phyloP scores from a whole-genome alignment of 2,797 vertebrate species.

The Acrossocheilus wenchowensis region DNA sequence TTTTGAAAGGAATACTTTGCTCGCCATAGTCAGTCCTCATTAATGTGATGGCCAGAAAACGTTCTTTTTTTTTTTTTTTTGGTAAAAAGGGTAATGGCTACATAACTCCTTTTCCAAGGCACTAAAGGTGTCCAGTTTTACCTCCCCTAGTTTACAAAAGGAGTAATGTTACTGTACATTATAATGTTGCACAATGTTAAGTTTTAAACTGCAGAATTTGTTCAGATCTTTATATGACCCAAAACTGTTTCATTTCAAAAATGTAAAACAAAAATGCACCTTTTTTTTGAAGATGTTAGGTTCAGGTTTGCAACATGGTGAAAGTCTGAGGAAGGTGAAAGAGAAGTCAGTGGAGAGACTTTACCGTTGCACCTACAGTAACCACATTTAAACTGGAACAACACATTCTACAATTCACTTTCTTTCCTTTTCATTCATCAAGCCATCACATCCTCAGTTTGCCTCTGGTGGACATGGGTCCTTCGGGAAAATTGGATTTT shows the following conservation, averaged over 20 bases:
- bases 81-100: neutral
- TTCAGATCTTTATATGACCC: neutral
- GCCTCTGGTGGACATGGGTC: neutral
- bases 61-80: neutral
- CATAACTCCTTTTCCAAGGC: conserved; percentile 2
- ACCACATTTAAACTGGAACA: neutral
- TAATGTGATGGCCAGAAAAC: conserved; percentile 14
- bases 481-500: neutral
- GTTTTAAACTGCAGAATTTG: neutral
- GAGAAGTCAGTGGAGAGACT: neutral
- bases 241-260: neutral
- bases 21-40: conserved; percentile 10
- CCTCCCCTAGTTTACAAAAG: neutral
- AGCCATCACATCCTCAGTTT: conserved; percentile 2
- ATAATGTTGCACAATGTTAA: neutral
- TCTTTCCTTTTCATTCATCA: neutral
- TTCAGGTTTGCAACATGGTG: neutral
- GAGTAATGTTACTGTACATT: neutral
- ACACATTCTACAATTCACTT: neutral
- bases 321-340: neutral
- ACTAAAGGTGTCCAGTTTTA: conserved; percentile 3
- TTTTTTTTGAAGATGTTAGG: neutral
- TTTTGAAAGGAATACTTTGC: conserved; percentile 35
- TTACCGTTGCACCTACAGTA: neutral
- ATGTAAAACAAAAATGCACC: neutral